These are phyloP conservation scores for Megalonaias nervosa DNA, from an alignment of 1,140 invertebrate species.

Conservation along the genomic window DNA sequence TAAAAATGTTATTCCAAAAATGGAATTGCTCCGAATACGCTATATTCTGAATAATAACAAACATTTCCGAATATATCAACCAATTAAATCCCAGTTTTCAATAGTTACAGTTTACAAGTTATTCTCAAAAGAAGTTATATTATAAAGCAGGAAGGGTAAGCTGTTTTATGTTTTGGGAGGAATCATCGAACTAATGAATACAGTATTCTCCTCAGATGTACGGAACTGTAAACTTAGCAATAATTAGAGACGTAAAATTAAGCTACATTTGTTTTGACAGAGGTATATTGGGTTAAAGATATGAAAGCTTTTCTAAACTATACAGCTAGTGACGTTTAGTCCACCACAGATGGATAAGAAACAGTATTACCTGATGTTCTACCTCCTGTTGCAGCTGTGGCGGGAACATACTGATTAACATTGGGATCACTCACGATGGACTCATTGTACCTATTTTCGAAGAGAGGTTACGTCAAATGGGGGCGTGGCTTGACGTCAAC, in stretches of 20 bases:
- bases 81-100: neutral
- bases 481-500: constrained; percentile 85
- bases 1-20: neutral
- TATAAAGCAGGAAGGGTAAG: neutral
- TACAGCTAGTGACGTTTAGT: neutral
- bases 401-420: constrained; percentile 91
- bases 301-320: neutral
- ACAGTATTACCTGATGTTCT: neutral
- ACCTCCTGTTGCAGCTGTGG: constrained; percentile 78
- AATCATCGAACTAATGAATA: no score
- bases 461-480: constrained; percentile 82
- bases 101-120: neutral
- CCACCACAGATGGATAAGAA: neutral
- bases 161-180: neutral
- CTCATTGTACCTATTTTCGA: constrained; percentile 91
- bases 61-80: neutral
- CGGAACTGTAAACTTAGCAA: neutral
- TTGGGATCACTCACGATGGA: constrained; percentile 93
- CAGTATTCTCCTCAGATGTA: no score
- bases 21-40: neutral
- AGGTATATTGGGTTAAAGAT: neutral
- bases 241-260: neutral
- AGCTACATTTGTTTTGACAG: neutral
- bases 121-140: neutral
- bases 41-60: neutral